These are phyloP conservation scores for Calephelis perditalis DNA, from an alignment of 2,888 invertebrate species.

Conservation along the genomic window DNA sequence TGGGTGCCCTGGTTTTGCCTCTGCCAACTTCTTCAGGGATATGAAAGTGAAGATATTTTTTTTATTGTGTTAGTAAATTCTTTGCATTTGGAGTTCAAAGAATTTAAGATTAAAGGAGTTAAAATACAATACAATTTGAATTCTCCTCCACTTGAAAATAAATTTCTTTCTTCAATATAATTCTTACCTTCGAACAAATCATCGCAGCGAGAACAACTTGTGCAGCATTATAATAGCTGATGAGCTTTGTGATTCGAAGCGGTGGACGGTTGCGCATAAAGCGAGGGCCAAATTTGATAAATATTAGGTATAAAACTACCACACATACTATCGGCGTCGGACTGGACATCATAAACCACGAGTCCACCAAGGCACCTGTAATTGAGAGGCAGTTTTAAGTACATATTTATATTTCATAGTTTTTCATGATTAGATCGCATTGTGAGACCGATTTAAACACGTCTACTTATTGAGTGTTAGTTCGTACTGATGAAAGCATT, in stretches of 20 bases:
- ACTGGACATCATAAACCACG: constrained; percentile 88
- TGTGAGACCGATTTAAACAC: too few species aligned
- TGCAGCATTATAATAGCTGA: constrained; percentile 90
- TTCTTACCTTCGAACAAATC: constrained; percentile 59
- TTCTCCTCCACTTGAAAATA: background rate
- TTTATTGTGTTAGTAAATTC: too few species aligned
- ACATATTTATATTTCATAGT: too few species aligned
- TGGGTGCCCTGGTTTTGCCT: too few species aligned
- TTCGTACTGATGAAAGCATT: too few species aligned
- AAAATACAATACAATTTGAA: background rate
- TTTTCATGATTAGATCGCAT: too few species aligned
- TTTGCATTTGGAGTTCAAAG: too few species aligned
- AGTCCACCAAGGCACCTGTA: constrained; percentile 85
- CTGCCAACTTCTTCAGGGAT: too few species aligned
- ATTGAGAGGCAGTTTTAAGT: constrained; percentile 25
- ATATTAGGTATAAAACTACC: constrained; percentile 80
- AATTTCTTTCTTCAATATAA: too few species aligned
- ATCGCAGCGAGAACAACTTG: constrained; percentile 88
- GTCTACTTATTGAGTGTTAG: too few species aligned
- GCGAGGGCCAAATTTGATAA: constrained; percentile 85
- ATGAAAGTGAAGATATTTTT: too few species aligned
- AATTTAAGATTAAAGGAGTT: too few species aligned
- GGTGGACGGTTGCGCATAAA: constrained; percentile 85
- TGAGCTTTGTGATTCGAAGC: constrained; percentile 82
- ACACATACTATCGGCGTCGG: constrained; percentile 83